These are phyloP conservation scores for Hypothenemus hampei DNA, from an alignment of 1,140 invertebrate species.

Conservation along the genomic window DNA sequence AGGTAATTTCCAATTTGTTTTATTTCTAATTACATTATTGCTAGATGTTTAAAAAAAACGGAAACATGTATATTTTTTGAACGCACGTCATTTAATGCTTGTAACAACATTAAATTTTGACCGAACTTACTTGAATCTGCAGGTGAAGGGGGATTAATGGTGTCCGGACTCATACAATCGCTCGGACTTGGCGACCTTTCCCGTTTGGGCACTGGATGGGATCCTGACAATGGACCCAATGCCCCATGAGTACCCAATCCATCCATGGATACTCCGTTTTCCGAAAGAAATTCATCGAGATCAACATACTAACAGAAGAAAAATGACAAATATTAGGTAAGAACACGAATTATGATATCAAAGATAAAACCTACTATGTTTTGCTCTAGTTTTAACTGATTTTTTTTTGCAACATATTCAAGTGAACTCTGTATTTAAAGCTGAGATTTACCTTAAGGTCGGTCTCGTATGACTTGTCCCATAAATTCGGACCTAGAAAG, in stretches of 20 bases:
- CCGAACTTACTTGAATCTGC: constrained; percentile 73
- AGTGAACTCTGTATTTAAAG: too few relatives aligned
- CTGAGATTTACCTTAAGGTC: constrained; percentile 78
- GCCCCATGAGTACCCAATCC: constrained; percentile 56
- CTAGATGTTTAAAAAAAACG: too few relatives aligned
- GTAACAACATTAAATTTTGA: not conserved
- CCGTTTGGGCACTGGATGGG: constrained; percentile 60
- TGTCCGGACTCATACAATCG: constrained; percentile 79
- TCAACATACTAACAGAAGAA: constrained; percentile 79
- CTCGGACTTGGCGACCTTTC: constrained; percentile 77
- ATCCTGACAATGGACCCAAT: constrained; percentile 51
- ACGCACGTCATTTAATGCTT: too few relatives aligned
- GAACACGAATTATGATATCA: too few relatives aligned
- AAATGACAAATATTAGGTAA: not conserved
- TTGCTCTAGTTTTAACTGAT: too few relatives aligned
- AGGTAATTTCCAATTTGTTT: too few relatives aligned
- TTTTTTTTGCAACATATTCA: too few relatives aligned
- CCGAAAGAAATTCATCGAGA: constrained; percentile 91
- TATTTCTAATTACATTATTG: too few relatives aligned
- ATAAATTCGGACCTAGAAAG: constrained; percentile 88
- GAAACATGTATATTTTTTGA: too few relatives aligned
- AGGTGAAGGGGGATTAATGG: constrained; percentile 77
- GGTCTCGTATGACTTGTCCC: constrained; percentile 90
- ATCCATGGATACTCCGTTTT: constrained; percentile 84
- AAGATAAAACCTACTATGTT: too few relatives aligned